Base-by-base conservation (phyloP, 2,888 invertebrate species). In the Alentia gelatinosa region DNA sequence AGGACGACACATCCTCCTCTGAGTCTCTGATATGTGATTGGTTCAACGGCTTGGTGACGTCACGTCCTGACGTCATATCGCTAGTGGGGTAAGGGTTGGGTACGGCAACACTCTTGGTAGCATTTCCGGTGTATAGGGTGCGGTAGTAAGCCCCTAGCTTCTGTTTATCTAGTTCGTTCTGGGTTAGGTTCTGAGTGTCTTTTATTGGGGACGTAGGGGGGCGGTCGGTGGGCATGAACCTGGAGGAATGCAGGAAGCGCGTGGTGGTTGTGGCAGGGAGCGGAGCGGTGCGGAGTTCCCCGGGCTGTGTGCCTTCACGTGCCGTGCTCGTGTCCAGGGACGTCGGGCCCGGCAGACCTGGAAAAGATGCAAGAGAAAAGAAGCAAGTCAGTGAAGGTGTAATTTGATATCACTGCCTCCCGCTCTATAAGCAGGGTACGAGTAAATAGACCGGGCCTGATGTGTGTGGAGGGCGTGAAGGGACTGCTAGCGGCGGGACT, bases 71-170 rank as follows among this genome's bases (percentile, higher is more conserved):
- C 26, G 33, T 68, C 5, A 12, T n/a, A n/a, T n/a, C 26, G n/a
- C 63, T 9, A 5, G 83, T 83, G 26, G 86, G 9, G 30, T 19
- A 3, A 47, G n/a, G 9, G 4, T 42, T 47, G 7, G 42, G 33
- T 12, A n/a, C 7, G 39, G 79, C 12, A 7, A 35, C 9, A 35
- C 35, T 47, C 15, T 23, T 42, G 3, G 86, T 86, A 30, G 86
- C 42, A 30, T 86, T 86, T 7, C 86, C 86, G 15, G 50, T 86
- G 30, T 86, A 86, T 9, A 47, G 30, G 15, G 47, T 86, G 7
- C 86, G 42, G 86, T 86, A 86, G 86, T 86, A 86, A 7, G 86
- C 42, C 33, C 86, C 86, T 33, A 86, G 86, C 19, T 47, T 42
- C 50, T 19, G 42, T 37, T 79, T 79, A 4, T 37, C n/a, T n/a